These are phyloP conservation scores for Tipula confusa DNA, from an alignment of 2,888 invertebrate species.

Conservation along the genomic window DNA sequence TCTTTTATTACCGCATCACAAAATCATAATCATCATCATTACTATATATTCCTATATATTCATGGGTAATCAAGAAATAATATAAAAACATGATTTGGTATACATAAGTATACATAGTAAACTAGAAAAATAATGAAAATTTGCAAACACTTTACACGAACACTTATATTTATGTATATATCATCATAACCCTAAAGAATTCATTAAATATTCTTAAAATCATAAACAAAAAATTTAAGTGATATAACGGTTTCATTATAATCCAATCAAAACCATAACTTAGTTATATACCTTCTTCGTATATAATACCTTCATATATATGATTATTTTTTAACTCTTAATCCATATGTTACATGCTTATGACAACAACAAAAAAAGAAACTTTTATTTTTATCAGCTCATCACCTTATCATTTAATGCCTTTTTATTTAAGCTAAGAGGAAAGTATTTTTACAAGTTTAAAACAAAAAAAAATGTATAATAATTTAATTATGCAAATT, in stretches of 20 bases:
- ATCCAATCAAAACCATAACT: neutral
- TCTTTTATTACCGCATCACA: neutral
- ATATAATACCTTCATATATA: too few relatives aligned
- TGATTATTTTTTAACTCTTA: neutral
- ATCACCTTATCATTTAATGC: slow-evolving; percentile 20
- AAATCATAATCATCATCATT: slow-evolving; percentile 14
- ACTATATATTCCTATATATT: too few relatives aligned
- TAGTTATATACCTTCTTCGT: neutral
- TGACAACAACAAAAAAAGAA: neutral
- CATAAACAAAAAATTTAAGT: too few relatives aligned
- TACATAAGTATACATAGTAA: neutral
- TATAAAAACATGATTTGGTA: neutral
- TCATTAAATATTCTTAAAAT: too few relatives aligned
- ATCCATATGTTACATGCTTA: neutral
- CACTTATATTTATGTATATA: too few relatives aligned
- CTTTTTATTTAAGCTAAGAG: slow-evolving; percentile 6
- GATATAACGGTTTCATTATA: neutral
- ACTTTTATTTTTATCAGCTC: slow-evolving; percentile 16
- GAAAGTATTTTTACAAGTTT: neutral
- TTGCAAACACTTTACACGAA: too few relatives aligned
- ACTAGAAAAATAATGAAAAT: neutral
- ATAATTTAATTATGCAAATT: slow-evolving; percentile 16
- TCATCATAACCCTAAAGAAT: too few relatives aligned
- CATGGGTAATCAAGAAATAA: slow-evolving; percentile 16
- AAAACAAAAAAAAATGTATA: neutral